Percentiles rank a stretch among this genome's conserved stretches.
Evolutionary conservation across 2,797 vertebrate genomes (phyloP).

Genomic region (Onychomys leucogaster): DNA sequence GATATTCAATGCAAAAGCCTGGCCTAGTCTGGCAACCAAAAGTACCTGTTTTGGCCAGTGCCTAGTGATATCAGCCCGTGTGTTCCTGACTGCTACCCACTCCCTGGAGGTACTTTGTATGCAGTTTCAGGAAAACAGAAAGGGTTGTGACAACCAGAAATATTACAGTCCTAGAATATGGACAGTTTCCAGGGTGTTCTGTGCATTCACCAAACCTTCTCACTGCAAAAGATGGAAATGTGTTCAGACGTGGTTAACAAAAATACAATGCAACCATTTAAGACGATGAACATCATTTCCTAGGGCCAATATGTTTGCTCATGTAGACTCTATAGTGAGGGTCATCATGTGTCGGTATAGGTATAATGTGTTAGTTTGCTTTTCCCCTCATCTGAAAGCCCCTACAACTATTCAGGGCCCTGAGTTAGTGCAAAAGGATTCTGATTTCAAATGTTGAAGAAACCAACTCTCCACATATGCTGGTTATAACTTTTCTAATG

Average conservation of each 20-base stretch:
- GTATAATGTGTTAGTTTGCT: not conserved
- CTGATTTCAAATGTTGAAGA: not conserved
- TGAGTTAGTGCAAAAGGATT: slow-evolving; percentile 15
- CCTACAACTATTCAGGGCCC: not conserved
- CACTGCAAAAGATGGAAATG: not conserved
- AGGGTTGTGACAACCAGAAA: not conserved
- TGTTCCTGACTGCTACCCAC: not conserved
- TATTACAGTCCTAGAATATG: not conserved
- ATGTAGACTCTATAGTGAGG: not conserved
- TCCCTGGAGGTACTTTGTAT: not conserved
- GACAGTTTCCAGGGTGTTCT: not conserved
- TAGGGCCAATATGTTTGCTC: not conserved
- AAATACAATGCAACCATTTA: not conserved
- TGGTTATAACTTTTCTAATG: not conserved
- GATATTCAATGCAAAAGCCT: not conserved
- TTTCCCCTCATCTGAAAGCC: not conserved
- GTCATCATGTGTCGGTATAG: not conserved
- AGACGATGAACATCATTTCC: not conserved
- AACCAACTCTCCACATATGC: not conserved
- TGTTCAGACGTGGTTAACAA: not conserved
- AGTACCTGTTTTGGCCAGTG: rapidly evolving
- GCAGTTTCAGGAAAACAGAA: not conserved
- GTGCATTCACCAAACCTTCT: not conserved
- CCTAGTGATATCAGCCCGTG: not conserved
- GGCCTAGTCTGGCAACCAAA: not conserved